phyloP scores from a whole-genome alignment of 2,113 vertebrate species.

The Trichomycterus rosablanca region DNA sequence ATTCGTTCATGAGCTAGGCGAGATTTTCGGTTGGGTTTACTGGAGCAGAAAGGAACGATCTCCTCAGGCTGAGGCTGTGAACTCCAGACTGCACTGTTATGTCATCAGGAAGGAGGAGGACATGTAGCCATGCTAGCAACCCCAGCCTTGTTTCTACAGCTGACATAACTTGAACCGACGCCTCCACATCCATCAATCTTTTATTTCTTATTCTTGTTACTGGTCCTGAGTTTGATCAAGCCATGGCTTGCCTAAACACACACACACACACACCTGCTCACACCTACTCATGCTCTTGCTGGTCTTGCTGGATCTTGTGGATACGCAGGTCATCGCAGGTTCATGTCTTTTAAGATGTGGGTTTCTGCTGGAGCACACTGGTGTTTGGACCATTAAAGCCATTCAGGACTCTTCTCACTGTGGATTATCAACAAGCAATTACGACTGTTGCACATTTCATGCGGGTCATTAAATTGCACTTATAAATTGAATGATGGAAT shows the following conservation, averaged over 20 bases:
- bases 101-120: conserved; percentile 10
- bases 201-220: conserved; percentile 13
- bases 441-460: too few relatives aligned
- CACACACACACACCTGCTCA: conserved; percentile 3
- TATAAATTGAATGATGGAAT: too few relatives aligned
- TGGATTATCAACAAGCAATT: not conserved
- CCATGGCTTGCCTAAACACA: not conserved
- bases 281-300: not conserved
- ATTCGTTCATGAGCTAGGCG: too few relatives aligned
- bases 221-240: not conserved
- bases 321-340: conserved; percentile 18
- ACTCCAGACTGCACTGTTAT: not conserved
- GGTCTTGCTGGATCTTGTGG: conserved; percentile 9
- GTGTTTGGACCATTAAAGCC: conserved; percentile 19
- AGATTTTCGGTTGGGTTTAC: conserved; percentile 67
- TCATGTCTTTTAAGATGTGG: conserved; percentile 41
- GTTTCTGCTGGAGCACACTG: conserved; percentile 22
- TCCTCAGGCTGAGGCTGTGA: conserved; percentile 54
- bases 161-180: conserved; percentile 18
- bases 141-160: not conserved
- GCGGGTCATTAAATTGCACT: too few relatives aligned
- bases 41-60: conserved; percentile 72
- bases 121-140: not conserved
- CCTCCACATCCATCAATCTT: conserved; percentile 6
- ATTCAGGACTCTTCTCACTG: not conserved